A percentile compares a stretch with the other conserved stretches of the same genome.
Conservation (phyloP, 2,113 vertebrate genomes). For the Corydoras maculifer region DNA sequence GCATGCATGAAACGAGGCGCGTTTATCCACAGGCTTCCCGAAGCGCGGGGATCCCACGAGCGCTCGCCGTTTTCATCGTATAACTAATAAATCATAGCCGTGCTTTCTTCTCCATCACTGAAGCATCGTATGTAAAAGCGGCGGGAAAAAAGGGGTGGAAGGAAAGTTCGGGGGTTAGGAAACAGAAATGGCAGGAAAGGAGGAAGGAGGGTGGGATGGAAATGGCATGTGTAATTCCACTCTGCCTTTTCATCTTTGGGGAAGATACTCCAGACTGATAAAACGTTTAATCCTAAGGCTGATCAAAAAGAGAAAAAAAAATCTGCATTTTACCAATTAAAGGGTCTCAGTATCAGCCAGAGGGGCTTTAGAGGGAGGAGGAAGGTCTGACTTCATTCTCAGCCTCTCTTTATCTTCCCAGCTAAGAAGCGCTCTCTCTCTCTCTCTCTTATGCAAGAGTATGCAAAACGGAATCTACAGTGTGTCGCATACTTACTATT, state of each 20-base stretch:
- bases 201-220: constrained; percentile 53
- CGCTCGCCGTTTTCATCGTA: constrained; percentile 84
- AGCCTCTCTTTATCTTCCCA: constrained; percentile 82
- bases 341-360: constrained; percentile 81
- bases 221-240: constrained; percentile 91
- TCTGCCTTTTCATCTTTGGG: constrained; percentile 95
- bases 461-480: too few species aligned
- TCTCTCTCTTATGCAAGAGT: background rate
- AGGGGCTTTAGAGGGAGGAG: constrained; percentile 46
- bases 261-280: constrained; percentile 97
- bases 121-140: constrained; percentile 72
- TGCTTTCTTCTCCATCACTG: constrained; percentile 90
- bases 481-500: too few species aligned
- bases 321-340: constrained; percentile 99
- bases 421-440: constrained; percentile 57
- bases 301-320: constrained; percentile 97
- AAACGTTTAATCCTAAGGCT: constrained; percentile 89
- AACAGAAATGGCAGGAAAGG: constrained; percentile 21
- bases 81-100: constrained; percentile 98
- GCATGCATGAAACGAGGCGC: constrained; percentile 60
- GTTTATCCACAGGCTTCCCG: constrained; percentile 86
- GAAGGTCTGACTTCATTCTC: constrained; percentile 65
- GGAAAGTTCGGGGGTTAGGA: constrained; percentile 5
- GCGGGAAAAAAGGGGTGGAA: constrained; percentile 10
- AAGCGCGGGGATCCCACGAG: constrained; percentile 80